Conservation (phyloP, 2,797 vertebrate genomes). For the Sitta carolinensis region DNA sequence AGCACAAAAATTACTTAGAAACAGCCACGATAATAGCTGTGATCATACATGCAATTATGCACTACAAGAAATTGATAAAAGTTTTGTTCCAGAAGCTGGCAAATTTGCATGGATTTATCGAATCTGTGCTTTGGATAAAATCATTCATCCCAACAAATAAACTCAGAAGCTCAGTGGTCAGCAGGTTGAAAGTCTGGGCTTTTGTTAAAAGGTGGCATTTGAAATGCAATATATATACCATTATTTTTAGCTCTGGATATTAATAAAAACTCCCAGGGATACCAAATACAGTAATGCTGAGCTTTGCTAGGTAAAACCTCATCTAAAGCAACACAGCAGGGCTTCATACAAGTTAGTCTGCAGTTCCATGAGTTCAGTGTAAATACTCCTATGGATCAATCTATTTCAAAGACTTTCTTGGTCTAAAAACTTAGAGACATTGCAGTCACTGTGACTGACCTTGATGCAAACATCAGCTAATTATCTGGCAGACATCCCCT, state of each 20-base stretch:
- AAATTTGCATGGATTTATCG: background rate
- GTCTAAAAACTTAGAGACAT: background rate
- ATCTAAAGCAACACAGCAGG: background rate
- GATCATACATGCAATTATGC: background rate
- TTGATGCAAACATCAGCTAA: background rate
- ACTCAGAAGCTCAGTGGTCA: background rate
- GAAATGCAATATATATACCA: background rate
- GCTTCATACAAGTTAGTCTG: background rate
- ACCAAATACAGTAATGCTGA: background rate
- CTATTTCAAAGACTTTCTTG: background rate
- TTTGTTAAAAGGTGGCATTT: background rate
- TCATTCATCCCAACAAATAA: background rate
- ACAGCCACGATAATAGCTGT: background rate
- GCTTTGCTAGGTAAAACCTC: background rate
- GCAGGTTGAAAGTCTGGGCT: background rate
- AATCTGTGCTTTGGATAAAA: background rate
- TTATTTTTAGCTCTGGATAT: background rate
- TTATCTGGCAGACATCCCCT: background rate
- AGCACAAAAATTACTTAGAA: background rate
- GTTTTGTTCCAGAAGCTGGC: background rate
- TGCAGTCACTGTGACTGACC: background rate
- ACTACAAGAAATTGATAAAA: background rate
- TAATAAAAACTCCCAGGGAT: background rate
- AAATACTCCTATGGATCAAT: background rate
- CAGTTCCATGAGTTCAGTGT: background rate